Percentiles rank a stretch among this genome's conserved stretches.
Evolutionary conservation across 92 coral and sea anemone species (phyloP).

Genomic region (Epizoanthus fatuus): DNA sequence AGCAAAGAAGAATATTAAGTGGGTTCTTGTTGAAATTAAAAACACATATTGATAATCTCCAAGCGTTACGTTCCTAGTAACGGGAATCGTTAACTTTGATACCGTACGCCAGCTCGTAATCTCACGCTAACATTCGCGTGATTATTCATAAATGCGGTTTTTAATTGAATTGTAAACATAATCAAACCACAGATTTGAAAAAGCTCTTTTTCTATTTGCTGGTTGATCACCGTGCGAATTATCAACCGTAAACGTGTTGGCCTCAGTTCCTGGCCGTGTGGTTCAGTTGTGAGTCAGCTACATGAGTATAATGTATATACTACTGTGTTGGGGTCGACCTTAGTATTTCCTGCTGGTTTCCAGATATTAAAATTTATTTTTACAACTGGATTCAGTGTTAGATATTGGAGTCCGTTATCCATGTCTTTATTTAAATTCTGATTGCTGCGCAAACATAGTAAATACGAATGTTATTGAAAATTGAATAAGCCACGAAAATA

Average conservation of each 20-base stretch:
- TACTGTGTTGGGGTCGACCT: too few relatives aligned
- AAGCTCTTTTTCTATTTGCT: background rate
- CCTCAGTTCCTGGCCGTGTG: background rate
- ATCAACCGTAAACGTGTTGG: background rate
- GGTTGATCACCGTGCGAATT: background rate
- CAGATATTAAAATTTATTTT: too few relatives aligned
- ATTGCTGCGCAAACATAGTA: too few relatives aligned
- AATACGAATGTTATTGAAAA: background rate
- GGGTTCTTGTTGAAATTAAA: slow-evolving; percentile 27
- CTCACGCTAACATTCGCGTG: background rate
- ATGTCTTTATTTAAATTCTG: too few relatives aligned
- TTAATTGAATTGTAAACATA: background rate
- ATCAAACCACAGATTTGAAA: background rate
- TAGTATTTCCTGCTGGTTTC: too few relatives aligned
- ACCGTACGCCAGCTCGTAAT: background rate
- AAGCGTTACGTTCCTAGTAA: background rate
- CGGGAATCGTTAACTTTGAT: background rate
- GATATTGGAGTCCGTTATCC: too few relatives aligned
- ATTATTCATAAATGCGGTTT: background rate
- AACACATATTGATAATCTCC: slow-evolving; percentile 18
- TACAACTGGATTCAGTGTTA: too few relatives aligned
- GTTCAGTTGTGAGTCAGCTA: too few relatives aligned
- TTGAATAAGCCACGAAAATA: background rate
- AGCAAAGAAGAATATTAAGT: slow-evolving; percentile 9
- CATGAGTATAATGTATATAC: too few relatives aligned